Conservation (phyloP, 2,888 invertebrate species). For the Mamestra brassicae region DNA sequence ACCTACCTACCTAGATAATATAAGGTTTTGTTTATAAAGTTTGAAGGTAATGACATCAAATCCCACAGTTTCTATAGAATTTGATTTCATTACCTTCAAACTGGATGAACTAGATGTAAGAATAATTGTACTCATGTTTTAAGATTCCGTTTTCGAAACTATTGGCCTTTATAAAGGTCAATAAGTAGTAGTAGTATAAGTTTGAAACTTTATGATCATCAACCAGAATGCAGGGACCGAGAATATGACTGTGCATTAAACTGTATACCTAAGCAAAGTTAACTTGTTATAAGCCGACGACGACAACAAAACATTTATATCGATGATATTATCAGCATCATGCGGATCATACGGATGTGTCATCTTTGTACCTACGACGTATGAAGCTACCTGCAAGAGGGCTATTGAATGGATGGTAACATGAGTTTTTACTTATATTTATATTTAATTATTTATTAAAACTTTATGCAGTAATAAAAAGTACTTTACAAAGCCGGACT, state of each 20-base stretch:
- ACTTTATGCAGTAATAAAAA: too few relatives aligned
- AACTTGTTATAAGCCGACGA: not conserved
- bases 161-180: not conserved
- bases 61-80: too few relatives aligned
- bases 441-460: not conserved
- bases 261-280: not conserved
- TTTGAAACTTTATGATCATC: not conserved
- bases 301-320: slow-evolving; percentile 28
- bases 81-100: not conserved
- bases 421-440: not conserved
- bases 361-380: slow-evolving; percentile 13
- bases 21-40: too few relatives aligned
- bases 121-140: not conserved
- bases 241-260: not conserved
- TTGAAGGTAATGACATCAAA: too few relatives aligned
- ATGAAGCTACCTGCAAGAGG: not conserved
- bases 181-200: too few relatives aligned
- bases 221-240: not conserved
- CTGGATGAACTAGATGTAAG: too few relatives aligned
- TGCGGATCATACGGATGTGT: not conserved
- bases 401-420: not conserved
- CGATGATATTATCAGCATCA: slow-evolving; percentile 32
- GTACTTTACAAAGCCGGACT: too few relatives aligned
- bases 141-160: not conserved
- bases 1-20: not conserved